These are phyloP conservation scores for Syrmaticus mikado DNA, from an alignment of 2,113 vertebrate species.

Conservation along the genomic window DNA sequence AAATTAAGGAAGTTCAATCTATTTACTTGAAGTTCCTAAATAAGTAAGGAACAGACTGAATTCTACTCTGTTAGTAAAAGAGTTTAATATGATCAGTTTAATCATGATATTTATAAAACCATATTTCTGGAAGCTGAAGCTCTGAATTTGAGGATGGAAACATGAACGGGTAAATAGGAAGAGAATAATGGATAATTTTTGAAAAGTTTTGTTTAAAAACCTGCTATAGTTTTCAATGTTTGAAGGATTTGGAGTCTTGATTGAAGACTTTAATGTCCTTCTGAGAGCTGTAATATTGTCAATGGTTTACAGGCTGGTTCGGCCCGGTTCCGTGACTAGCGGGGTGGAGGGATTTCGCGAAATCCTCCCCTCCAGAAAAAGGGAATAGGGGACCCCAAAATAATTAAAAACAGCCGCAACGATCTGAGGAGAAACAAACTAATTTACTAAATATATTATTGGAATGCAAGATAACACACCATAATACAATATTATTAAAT, in stretches of 20 bases:
- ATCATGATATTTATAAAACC: fast-evolving
- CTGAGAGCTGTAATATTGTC: background rate
- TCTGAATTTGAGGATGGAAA: background rate
- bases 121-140: background rate
- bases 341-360: no score
- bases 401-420: no score
- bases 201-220: background rate
- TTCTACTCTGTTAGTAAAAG: background rate
- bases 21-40: background rate
- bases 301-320: no score
- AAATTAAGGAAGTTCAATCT: fast-evolving
- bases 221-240: fast-evolving
- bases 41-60: background rate
- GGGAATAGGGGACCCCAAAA: no score
- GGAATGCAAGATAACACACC: no score
- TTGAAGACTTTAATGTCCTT: background rate
- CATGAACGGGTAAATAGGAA: background rate
- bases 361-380: no score
- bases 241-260: background rate
- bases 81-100: background rate
- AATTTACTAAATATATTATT: no score
- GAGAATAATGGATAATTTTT: background rate
- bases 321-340: no score
- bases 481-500: no score
- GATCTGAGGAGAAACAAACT: no score